phyloP scores from a whole-genome alignment of 2,888 invertebrate species.

The Sussaba pulchella region DNA sequence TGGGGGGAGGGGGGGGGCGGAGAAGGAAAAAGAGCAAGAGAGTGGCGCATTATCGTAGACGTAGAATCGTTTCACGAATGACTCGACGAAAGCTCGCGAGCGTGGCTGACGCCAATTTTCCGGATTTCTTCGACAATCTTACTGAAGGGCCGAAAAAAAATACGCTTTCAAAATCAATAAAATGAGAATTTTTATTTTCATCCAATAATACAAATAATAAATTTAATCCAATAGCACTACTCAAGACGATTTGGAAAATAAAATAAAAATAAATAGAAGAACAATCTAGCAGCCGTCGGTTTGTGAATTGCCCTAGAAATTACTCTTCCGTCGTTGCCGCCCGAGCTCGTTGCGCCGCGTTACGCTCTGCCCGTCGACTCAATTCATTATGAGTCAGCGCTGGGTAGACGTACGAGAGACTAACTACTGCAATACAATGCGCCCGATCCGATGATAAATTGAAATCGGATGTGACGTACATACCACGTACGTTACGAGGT shows the following conservation, averaged over 20 bases:
- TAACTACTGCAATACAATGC: slow-evolving; percentile 28
- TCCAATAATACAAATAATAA: too few species aligned
- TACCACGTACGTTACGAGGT: slow-evolving; percentile 12
- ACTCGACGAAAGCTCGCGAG: slow-evolving; percentile 38
- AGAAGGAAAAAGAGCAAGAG: not conserved
- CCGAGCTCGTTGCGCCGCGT: not conserved
- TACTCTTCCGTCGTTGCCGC: not conserved
- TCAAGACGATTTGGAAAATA: too few species aligned
- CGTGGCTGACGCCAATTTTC: slow-evolving; percentile 6
- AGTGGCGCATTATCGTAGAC: slow-evolving; percentile 32
- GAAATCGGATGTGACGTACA: slow-evolving; percentile 46
- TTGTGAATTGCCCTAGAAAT: not conserved
- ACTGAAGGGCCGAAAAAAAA: not conserved
- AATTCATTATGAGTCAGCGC: slow-evolving; percentile 33
- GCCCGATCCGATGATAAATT: slow-evolving; percentile 45
- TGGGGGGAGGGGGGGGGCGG: too few species aligned
- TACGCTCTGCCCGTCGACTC: slow-evolving; percentile 3
- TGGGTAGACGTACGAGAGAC: slow-evolving; percentile 7
- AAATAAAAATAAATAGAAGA: too few species aligned
- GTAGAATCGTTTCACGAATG: slow-evolving; percentile 47
- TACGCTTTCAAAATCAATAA: too few species aligned
- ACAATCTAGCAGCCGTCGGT: too few species aligned
- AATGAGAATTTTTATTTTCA: too few species aligned
- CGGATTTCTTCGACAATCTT: slow-evolving; percentile 9
- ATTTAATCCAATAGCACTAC: too few species aligned